Evolutionary conservation across 2,888 invertebrate species (phyloP).

Genomic region (Clusia tigrina): DNA sequence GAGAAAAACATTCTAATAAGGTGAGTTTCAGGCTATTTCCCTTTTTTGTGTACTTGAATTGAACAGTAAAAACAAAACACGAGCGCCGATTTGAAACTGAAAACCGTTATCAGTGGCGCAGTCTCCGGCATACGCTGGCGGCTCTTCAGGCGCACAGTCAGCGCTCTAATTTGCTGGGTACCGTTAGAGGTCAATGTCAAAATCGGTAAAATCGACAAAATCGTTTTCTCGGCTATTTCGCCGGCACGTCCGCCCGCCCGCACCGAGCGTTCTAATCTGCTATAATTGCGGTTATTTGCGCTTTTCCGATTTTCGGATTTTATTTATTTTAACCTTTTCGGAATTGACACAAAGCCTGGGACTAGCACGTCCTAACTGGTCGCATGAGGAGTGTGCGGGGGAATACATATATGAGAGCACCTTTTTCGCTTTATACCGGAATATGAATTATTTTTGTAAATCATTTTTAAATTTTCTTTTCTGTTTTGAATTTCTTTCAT

Average conservation of each 20-base stretch:
- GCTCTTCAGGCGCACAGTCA: no score
- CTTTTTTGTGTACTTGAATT: no score
- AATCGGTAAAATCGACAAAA: slow-evolving; percentile 39
- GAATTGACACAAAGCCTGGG: no score
- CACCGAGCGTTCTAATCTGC: slow-evolving; percentile 13
- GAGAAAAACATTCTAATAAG: no score
- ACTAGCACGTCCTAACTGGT: no score
- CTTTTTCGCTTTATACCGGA: no score
- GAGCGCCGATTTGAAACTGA: no score
- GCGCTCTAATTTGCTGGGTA: not conserved
- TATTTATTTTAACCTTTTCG: slow-evolving; percentile 3
- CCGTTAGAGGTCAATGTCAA: slow-evolving; percentile 35
- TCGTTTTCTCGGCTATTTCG: no score
- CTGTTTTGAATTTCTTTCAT: not conserved
- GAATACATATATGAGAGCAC: not conserved
- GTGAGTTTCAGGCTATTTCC: no score
- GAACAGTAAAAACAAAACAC: no score
- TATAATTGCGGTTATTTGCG: slow-evolving; percentile 26
- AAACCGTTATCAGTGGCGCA: slow-evolving; percentile 18
- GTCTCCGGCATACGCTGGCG: no score
- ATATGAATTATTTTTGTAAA: not conserved
- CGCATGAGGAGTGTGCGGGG: not conserved
- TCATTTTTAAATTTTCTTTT: not conserved
- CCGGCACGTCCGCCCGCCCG: slow-evolving; percentile 24
- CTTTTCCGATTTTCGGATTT: slow-evolving; percentile 11